Percentiles rank a stretch among this genome's conserved stretches.
Evolutionary conservation across 2,113 vertebrate species (phyloP).

Genomic region (Carassius carassius): DNA sequence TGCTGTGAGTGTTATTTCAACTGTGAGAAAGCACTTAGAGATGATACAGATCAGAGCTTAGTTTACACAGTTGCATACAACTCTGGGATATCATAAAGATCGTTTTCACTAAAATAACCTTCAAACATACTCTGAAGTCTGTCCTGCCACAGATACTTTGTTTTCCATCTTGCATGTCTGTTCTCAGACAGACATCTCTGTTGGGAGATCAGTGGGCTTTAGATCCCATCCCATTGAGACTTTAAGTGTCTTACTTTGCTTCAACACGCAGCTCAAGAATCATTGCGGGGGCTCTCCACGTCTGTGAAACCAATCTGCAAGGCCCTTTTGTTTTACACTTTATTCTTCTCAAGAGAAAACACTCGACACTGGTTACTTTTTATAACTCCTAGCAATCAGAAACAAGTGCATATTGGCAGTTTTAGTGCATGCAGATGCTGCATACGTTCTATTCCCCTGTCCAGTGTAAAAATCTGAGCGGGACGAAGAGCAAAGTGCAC

Average conservation of each 20-base stretch:
- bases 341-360: constrained; percentile 29
- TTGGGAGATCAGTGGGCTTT: constrained; percentile 30
- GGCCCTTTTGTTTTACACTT: constrained; percentile 11
- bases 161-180: constrained; percentile 4
- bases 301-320: constrained; percentile 40
- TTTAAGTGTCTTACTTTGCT: constrained; percentile 22
- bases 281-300: not conserved
- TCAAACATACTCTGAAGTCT: not conserved
- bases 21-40: not conserved
- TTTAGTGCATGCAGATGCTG: not conserved
- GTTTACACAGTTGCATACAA: constrained; percentile 33
- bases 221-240: constrained; percentile 9
- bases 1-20: not conserved
- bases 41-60: constrained; percentile 12
- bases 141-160: constrained; percentile 9
- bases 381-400: constrained; percentile 44
- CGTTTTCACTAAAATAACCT: not conserved
- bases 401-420: not conserved
- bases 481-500: constrained; percentile 14
- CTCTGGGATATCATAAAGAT: not conserved
- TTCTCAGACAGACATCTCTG: not conserved
- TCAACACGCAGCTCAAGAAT: constrained; percentile 37
- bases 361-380: constrained; percentile 14
- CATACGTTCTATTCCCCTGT: not conserved
- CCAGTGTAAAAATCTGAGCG: constrained; percentile 6